Base-by-base conservation (phyloP, 37 sponge, comb jelly and placozoan species). In the Crambe crambe region DNA sequence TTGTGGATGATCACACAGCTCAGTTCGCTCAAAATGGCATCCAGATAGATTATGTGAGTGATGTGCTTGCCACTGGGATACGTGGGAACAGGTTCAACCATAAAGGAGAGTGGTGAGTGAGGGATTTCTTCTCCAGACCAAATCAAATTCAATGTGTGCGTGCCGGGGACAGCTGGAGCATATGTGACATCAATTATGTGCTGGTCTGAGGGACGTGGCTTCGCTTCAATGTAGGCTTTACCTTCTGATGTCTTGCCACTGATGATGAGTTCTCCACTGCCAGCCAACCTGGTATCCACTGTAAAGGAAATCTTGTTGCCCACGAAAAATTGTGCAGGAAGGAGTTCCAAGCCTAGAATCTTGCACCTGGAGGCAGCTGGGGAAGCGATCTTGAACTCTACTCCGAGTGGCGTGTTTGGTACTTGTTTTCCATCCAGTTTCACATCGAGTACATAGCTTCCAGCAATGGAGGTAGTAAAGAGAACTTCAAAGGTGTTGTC, bases 241-340 rank as follows among this genome's bases (percentile, higher is more conserved):
- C 66, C 70, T 31, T 65, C 27, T 30, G 73, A 65, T 1, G 78
- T 34, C 22, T 85, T 72, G 27, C 69, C 65, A 3, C 38, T 23
- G 35, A 77, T 66, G 27, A 30, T 60, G 22, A 85, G 15, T 18
- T 83, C 32, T 0, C 86, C 95, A 72, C 68, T 77, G 0, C 95
- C 95, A 59, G 93, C 95, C 30, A 84, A 71, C 22, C 78, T 76
- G 34, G 81, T 63, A 57, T 92, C 87, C 2, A 92, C 80, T 22
- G 30, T 30, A 38, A 87, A 79, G 21, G 51, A 4, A 2, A 92
- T 79, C 3, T 74, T 69, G 2, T 66, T 68, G 35, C 78, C 35
- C 4, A 79, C 84, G 27, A 70, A 75, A 2, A 79, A 76, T 26
- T 8, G 17, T 17, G 61, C 37, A 32, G 80, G 80, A 6, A 42